Conservation (phyloP, 2,797 vertebrate genomes). For the Euthynnus affinis region DNA sequence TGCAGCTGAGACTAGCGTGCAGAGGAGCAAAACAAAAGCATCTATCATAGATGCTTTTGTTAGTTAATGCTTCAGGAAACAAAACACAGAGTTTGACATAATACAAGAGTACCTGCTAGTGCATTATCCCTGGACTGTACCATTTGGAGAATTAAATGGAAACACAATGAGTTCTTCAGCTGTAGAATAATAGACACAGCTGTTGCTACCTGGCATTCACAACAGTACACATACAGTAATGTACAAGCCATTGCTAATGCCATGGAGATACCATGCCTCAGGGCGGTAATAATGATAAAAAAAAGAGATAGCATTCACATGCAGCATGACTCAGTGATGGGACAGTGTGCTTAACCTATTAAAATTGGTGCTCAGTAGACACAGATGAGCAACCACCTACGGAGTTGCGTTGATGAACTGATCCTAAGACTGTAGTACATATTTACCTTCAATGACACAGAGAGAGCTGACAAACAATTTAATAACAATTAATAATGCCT, state of each 20-base stretch:
- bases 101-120: conserved; percentile 32
- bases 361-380: not conserved
- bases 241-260: not conserved
- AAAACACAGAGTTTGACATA: conserved; percentile 39
- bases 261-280: not conserved
- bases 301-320: not conserved
- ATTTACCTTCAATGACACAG: not conserved
- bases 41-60: conserved; percentile 49
- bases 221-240: not conserved
- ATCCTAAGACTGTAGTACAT: not conserved
- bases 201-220: not conserved
- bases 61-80: conserved; percentile 38
- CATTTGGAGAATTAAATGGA: not conserved
- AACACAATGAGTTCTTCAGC: conserved; percentile 20
- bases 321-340: not conserved
- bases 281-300: not conserved
- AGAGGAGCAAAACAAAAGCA: conserved; percentile 57
- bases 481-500: conserved; percentile 55
- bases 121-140: conserved; percentile 27
- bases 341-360: not conserved
- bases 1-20: conserved; percentile 44
- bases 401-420: conserved; percentile 14
- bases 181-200: conserved; percentile 26
- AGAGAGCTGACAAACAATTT: conserved; percentile 37
- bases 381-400: not conserved